Base-by-base conservation (phyloP, 2,113 vertebrate species). In the Mugil cephalus region DNA sequence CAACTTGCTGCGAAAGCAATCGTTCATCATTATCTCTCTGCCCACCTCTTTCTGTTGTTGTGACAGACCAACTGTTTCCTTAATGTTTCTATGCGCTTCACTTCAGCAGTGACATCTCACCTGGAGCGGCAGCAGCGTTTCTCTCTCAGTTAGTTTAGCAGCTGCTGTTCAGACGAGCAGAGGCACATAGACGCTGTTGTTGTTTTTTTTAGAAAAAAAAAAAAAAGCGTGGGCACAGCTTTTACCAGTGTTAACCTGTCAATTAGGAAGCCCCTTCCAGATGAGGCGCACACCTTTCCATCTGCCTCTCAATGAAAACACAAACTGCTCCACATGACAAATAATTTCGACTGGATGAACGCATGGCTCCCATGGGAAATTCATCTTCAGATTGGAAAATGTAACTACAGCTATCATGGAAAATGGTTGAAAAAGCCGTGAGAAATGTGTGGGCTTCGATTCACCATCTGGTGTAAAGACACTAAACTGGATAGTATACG, bases 311-410 rank as follows among this genome's bases (percentile, higher is more conserved):
- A 54, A 14, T 50, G 24, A 6, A 30, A 40, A 40, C 19, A 42
- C 13, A 47, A 60, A 45, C 1, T 10, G 8, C 19, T 70, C 17
- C 24, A 46, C 58, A 9, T 61, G 40, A 70, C 68, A 43, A 56
- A 58, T 80, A 6, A 55, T 64, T 52, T 67, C 75, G 80, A 51
- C 51, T 62, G 61, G 12, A 15, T 66, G 38, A 40, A 54, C 2
- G 19, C 58, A 18, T 1, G 7, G 36, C 70, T 66, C 76, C 53
- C 53, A 21, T 10, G 77, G 68, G 73, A 79, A 87, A 87, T 88
- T 66, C 73, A 75, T 53, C 21, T 68, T 66, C 42, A 21, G 34
- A 77, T 65, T 71, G 38, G 35, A 68, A 80, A 69, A 67, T 40
- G 38, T 54, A 63, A 64, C 52, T 38, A 43, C 51, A 64, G 8